Base-by-base conservation (phyloP, 2,113 vertebrate genomes). In the Cichladusa arquata region DNA sequence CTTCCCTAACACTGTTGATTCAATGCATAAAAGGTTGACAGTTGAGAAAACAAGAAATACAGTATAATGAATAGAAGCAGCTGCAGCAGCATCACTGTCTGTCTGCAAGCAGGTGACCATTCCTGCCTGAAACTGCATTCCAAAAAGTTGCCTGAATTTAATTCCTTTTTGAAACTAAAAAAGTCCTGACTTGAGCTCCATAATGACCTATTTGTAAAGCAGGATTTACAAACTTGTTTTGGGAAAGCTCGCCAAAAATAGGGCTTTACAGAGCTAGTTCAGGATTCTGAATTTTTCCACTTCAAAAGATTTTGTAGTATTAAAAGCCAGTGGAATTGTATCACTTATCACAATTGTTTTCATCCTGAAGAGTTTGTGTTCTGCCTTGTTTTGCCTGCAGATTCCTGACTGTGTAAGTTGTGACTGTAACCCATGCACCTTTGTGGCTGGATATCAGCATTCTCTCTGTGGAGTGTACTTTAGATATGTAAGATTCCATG, bases 271-370 rank as follows among this genome's bases (percentile, higher is more conserved):
- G n/a, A 72, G 10, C 36, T 86, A 56, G 19, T 31, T 31, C 44
- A 67, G 29, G 31, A 57, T 42, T 80, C 34, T 9, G 25, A 17
- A 61, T 31, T 45, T 82, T 70, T 64, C 16, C 24, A 26, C 13
- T 80, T 60, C 16, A 31, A 81, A 88, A 90, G 18, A 53, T 69
- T 92, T 79, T 34, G 8, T 64, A 38, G 38, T 88, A 56, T 62
- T 92, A 67, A 87, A 89, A 81, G 17, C 7, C 15, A 29, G 64
- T 12, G 26, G 31, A 61, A 81, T 73, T 81, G 6, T 16, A 91
- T 45, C 33, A 80, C 31, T 90, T 56, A 85, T 88, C 60, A 33
- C 60, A 83, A 88, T 69, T 90, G 19, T 95, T 94, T 95, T 79
- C 31, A 31, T 86, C 84, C 88, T 71, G 58, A 79, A 33, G 44